Conservation (phyloP, 2,888 invertebrate species). For the Melikaiella ostensackeni region DNA sequence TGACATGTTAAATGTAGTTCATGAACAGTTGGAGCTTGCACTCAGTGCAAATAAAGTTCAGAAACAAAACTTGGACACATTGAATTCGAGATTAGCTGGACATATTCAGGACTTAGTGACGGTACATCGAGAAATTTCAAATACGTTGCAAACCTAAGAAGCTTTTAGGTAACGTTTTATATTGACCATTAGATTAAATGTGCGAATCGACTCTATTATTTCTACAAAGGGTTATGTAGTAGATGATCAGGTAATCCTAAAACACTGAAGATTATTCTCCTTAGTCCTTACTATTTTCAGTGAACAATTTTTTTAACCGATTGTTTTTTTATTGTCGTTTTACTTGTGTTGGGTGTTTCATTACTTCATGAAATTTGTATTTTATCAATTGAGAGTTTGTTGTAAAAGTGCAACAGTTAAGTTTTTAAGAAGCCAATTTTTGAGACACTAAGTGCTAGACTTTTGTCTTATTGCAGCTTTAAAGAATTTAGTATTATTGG, state of each 20-base stretch:
- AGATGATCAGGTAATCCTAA: constrained; percentile 14
- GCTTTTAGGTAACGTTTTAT: constrained; percentile 68
- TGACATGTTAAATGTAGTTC: constrained; percentile 85
- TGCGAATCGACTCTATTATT: constrained; percentile 50
- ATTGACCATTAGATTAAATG: constrained; percentile 55
- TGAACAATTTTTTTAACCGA: not conserved
- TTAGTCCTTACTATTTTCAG: not conserved
- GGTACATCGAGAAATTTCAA: constrained; percentile 90
- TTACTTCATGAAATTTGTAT: not conserved
- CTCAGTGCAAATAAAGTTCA: constrained; percentile 90
- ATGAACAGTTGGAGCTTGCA: constrained; percentile 88
- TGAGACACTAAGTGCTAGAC: not conserved
- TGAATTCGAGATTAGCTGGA: constrained; percentile 90
- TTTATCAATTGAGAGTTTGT: not conserved
- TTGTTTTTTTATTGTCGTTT: not conserved
- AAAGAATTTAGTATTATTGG: not conserved
- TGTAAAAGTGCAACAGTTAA: not conserved
- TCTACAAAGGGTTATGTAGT: constrained; percentile 36
- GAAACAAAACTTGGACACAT: constrained; percentile 87
- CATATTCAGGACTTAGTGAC: constrained; percentile 89
- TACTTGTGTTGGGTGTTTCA: not conserved
- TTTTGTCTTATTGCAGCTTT: not conserved
- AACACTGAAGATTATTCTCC: not conserved
- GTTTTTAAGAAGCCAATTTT: not conserved
- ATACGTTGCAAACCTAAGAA: constrained; percentile 87